Evolutionary conservation across 2,888 invertebrate species (phyloP), one percentile per base, ranked within the genome.

Genomic region (Hofmannophila pseudospretella): DNA sequence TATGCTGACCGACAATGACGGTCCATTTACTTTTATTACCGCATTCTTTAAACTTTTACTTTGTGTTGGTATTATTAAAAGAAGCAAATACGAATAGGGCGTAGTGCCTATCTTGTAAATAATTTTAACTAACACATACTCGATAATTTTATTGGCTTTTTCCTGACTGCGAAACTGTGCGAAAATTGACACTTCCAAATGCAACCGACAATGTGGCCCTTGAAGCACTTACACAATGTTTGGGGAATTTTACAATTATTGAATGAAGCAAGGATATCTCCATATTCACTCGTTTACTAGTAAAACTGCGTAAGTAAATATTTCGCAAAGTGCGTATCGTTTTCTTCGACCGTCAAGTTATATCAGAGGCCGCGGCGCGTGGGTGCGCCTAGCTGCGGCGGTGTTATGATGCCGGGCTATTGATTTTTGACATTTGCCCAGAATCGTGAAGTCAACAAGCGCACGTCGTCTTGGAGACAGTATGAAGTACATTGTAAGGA

Each of bases 341-440:
- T 7, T 27, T 11, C 14, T 19, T 7, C 14, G 27, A 12, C 11
- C 10, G 10, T 26, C 7, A 19, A 9, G 19, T 32, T 25, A 16
- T 22, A 25, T 23, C 25, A 30, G 11, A 20, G 25, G 13, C 14
- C 23, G 30, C 11, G 25, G 33, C 38, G 36, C 37, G 47, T 58
- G 58, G 63, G 60, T 45, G 59, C 58, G 55, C 54, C 45, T 41
- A 35, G n/a, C 8, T 2, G n/a, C 23, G n/a, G n/a, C n/a, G 23
- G n/a, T n/a, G 23, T n/a, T n/a, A n/a, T n/a, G n/a, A n/a, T n/a
- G 22, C 22, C 22, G 22, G 7, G 46, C 22, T 39, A 39, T 70
- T 71, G 67, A 71, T 69, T 72, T 27, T 62, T 65, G 61, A 58
- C 58, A 65, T 67, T 66, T 58, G 49, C 43, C 45, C 45, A 57